Base-by-base conservation (phyloP, 2,888 invertebrate genomes). In the Amaurobius ferox region DNA sequence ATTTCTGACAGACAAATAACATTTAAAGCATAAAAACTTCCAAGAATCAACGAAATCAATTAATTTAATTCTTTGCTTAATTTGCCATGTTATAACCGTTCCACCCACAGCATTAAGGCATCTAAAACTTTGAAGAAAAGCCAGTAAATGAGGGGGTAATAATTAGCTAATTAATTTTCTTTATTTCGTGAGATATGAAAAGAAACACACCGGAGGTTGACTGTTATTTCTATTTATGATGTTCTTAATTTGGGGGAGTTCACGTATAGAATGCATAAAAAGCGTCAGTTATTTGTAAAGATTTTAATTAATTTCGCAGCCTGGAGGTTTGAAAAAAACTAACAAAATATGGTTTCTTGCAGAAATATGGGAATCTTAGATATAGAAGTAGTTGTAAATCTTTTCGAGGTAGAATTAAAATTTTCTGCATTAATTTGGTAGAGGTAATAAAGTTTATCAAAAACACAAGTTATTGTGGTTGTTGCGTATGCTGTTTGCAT, bases 271-370 rank as follows among this genome's bases (percentile, higher is more conserved):
- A 55, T 55, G n/a, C 55, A 55, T 55, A 55, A 55, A 55, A 55
- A 55, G 55, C 55, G 55, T 55, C 55, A 55, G 55, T 55, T 55
- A 55, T 55, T 55, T 55, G 55, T 55, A 55, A 55, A 55, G 55
- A 55, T 55, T 55, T 55, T 55, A 55, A 55, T 55, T 55, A 55
- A 55, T 55, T 55, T 55, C 55, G 16, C 23, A 5, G 55, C 23
- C 23, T 16, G 55, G 1, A 55, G 23, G 13, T 55, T 55, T 55
- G 55, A 55, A 55, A 55, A 55, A 23, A 23, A 23, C n/a, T n/a
- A n/a, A n/a, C 55, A 55, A 23, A 6, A 23, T 11, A 5, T n/a
- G 16, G 11, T 5, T 16, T 55, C 23, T 23, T 16, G 55, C 23
- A 55, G 23, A 55, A 55, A 55, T 55, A 55, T 6, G 23, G 23